Evolutionary conservation across 2,888 invertebrate species (phyloP), one percentile per base, ranked within the genome.

Genomic region (Amphimallon solstitiale): DNA sequence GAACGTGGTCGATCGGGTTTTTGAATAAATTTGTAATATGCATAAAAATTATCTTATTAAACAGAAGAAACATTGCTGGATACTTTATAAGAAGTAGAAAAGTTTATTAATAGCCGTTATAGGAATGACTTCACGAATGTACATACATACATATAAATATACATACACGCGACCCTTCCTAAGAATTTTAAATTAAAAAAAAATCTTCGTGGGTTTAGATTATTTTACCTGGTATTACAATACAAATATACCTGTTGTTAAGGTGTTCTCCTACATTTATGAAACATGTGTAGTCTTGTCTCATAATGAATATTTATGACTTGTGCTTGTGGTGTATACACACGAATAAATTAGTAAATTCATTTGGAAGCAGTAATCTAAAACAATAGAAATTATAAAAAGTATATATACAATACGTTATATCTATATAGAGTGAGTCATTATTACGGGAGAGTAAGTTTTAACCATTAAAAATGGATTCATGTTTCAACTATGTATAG

Each of bases 41-140:
- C 56, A 59, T 59, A 43, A 59, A 59, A 59, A 59, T 45, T 59
- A 45, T 43, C 56, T 59, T 43, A 43, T 59, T 59, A 59, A 59
- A 43, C 23, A 43, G 17, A 17, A 43, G 38, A 19, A 54, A 59
- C 34, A 15, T 59, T 43, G 34, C 43, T 43, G 43, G 56, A 29
- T 5, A 59, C 29, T 59, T 59, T 59, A 59, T 43, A 43, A 29
- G 56, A n/a, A n/a, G n/a, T n/a, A n/a, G n/a, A 34, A 43, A 59
- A 59, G 40, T 59, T 54, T 59, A 43, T 59, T 59, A 43, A 23
- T 7, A 29, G 43, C 43, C 45, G 43, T 43, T 43, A 34, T 43
- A 43, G 43, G 43, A 59, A 59, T 59, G 43, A 59, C 43, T 23
- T 5, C 17, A 37, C 52, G 43, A 40, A 43, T 5, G 43, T 34